phyloP scores from a whole-genome alignment of 2,888 invertebrate genomes.

The Unio delphinus region DNA sequence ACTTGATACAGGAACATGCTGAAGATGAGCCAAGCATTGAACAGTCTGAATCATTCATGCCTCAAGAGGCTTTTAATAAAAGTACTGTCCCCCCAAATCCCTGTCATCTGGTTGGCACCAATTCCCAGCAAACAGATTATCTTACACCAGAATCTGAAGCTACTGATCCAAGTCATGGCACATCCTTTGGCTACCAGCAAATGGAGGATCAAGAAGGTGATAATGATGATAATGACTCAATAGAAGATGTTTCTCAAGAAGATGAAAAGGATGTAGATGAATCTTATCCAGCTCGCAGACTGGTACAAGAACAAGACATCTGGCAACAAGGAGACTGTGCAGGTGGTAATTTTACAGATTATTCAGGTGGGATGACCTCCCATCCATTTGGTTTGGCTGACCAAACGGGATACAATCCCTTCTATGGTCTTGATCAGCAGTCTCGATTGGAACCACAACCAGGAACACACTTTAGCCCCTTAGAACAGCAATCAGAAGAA shows the following conservation, averaged over 20 bases:
- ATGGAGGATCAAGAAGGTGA: constrained; percentile 35
- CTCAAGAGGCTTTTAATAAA: neutral
- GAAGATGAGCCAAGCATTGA: constrained; percentile 11
- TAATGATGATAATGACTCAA: constrained; percentile 26
- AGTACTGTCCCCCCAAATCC: neutral
- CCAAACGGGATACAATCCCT: constrained; percentile 22
- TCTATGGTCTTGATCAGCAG: constrained; percentile 26
- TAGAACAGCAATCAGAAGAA: constrained; percentile 1
- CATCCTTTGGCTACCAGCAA: constrained; percentile 32
- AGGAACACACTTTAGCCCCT: neutral
- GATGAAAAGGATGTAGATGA: constrained; percentile 22
- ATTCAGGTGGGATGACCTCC: constrained; percentile 11
- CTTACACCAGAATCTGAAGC: constrained; percentile 30
- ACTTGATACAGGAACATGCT: constrained; percentile 18
- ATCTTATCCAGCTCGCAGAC: constrained; percentile 10
- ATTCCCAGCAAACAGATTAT: constrained; percentile 27
- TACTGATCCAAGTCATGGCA: constrained; percentile 32
- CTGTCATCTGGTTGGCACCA: constrained; percentile 13
- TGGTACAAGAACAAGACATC: constrained; percentile 12
- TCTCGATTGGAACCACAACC: constrained; percentile 5
- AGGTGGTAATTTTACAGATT: constrained; percentile 9
- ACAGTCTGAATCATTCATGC: constrained; percentile 4
- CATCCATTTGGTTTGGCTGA: constrained; percentile 32
- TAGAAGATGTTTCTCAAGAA: constrained; percentile 13
- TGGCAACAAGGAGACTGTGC: constrained; percentile 9